phyloP scores from a whole-genome alignment of 2,113 vertebrate species.

The Pseudorectes ferrugineus region DNA sequence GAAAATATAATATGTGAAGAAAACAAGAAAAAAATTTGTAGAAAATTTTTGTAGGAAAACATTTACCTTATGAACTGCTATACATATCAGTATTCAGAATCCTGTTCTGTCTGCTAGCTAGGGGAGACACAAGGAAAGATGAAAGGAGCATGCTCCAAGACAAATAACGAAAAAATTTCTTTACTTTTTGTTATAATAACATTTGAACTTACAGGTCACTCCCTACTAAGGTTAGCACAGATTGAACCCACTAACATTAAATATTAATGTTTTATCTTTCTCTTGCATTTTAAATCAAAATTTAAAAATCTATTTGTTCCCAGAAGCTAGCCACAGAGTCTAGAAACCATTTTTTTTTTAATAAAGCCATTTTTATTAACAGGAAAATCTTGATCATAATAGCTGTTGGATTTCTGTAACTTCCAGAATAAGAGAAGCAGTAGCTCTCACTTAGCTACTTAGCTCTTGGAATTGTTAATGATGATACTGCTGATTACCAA shows the following conservation, averaged over 20 bases:
- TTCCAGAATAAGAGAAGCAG: neutral
- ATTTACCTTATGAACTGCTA: neutral
- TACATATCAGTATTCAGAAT: neutral
- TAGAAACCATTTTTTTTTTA: neutral
- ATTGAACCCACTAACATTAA: neutral
- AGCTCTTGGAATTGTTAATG: neutral
- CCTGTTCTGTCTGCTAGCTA: neutral
- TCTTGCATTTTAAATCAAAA: constrained; percentile 9
- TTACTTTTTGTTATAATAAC: neutral
- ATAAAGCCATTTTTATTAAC: neutral
- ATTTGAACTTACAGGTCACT: neutral
- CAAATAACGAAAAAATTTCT: neutral
- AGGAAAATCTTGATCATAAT: neutral
- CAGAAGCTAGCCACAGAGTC: neutral
- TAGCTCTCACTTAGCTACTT: neutral
- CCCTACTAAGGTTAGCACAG: neutral
- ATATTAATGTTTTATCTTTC: neutral
- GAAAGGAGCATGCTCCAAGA: neutral
- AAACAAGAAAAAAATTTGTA: neutral
- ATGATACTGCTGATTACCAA: neutral
- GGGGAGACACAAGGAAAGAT: neutral
- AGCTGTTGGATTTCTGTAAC: neutral
- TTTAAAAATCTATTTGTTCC: neutral
- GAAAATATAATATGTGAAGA: neutral
- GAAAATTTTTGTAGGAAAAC: neutral